Evolutionary conservation across 2,888 invertebrate genomes (phyloP).

Genomic region (Palloptera scutellata): DNA sequence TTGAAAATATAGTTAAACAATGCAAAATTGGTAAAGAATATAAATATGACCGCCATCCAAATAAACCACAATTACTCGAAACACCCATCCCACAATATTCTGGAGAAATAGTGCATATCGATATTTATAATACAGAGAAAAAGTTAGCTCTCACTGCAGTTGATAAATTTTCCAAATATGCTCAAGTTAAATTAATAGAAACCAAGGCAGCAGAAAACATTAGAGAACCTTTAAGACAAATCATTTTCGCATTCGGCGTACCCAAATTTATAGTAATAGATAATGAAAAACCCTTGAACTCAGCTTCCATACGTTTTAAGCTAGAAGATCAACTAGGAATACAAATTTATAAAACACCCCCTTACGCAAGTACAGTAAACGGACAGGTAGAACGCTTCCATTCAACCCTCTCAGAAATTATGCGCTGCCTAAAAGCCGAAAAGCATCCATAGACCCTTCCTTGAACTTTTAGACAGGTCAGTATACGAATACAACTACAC

Average conservation of each 20-base stretch:
- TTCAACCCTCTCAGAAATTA: constrained; percentile 38
- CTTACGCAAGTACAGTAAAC: constrained; percentile 31
- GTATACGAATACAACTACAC: too few relatives aligned
- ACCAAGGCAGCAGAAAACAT: constrained; percentile 19
- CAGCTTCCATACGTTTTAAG: constrained; percentile 30
- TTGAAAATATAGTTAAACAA: constrained; percentile 16
- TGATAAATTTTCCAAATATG: constrained; percentile 25
- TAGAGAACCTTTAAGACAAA: constrained; percentile 29
- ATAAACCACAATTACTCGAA: constrained; percentile 19
- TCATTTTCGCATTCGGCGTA: constrained; percentile 33
- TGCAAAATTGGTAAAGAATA: constrained; percentile 16
- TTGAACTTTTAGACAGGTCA: too few relatives aligned
- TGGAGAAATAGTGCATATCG: constrained; percentile 26
- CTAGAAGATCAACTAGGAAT: constrained; percentile 29
- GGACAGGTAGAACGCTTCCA: constrained; percentile 37
- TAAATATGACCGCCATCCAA: constrained; percentile 28
- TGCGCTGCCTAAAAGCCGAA: constrained; percentile 29
- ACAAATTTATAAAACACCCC: constrained; percentile 33
- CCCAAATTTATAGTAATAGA: constrained; percentile 34
- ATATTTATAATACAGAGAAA: constrained; percentile 16
- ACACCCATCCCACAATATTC: constrained; percentile 22
- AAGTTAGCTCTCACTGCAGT: constrained; percentile 8
- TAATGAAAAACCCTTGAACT: constrained; percentile 36
- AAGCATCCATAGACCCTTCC: too few relatives aligned
- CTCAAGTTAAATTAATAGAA: constrained; percentile 12